These are phyloP conservation scores for Bombus pyrosoma DNA, from an alignment of 1,140 invertebrate species.

Conservation along the genomic window DNA sequence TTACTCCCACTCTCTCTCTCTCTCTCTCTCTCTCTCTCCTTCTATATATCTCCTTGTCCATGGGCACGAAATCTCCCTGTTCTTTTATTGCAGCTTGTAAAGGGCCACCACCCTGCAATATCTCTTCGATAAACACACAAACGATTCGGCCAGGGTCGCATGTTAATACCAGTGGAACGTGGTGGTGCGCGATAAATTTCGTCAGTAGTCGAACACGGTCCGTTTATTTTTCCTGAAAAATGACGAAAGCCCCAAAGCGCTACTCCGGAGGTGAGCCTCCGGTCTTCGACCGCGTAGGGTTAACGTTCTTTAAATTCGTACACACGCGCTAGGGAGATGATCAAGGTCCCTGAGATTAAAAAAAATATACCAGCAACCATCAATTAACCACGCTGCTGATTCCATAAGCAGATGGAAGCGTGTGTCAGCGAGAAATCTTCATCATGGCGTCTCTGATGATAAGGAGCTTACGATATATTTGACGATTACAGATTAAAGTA, in stretches of 20 bases:
- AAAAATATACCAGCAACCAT: background rate
- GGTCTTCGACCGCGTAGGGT: slow-evolving; percentile 43
- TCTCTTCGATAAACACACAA: slow-evolving; percentile 7
- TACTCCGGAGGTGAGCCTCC: background rate
- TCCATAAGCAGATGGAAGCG: slow-evolving; percentile 29
- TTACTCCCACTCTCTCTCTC: too few relatives aligned
- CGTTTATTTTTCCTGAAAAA: slow-evolving; percentile 20
- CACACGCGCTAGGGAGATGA: slow-evolving; percentile 12
- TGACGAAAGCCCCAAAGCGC: background rate
- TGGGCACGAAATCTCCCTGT: background rate
- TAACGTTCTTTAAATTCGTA: slow-evolving; percentile 51
- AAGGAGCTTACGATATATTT: background rate
- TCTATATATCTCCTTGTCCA: background rate
- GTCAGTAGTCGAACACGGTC: background rate
- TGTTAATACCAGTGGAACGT: background rate
- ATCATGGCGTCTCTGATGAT: background rate
- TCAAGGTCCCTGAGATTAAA: background rate
- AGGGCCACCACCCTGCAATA: slow-evolving; percentile 9
- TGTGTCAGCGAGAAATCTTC: slow-evolving; percentile 44
- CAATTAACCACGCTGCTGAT: slow-evolving; percentile 38
- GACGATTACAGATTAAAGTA: background rate
- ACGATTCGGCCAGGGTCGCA: background rate
- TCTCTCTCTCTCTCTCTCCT: rapidly evolving
- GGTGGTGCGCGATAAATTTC: background rate
- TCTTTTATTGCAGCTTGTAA: background rate